These are phyloP conservation scores for Mythimna ferrago DNA, from an alignment of 2,888 invertebrate species.

Conservation along the genomic window DNA sequence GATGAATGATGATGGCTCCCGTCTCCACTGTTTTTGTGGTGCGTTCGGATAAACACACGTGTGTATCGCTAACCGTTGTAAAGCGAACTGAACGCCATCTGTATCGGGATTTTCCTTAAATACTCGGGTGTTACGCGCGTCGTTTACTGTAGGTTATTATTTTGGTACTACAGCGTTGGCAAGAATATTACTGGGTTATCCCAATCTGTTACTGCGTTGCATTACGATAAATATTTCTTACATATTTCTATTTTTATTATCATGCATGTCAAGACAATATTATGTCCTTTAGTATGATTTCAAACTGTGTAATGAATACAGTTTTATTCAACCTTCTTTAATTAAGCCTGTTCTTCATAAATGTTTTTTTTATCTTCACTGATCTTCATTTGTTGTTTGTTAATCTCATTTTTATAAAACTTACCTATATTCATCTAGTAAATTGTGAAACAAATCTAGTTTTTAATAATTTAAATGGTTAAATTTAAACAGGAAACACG, in stretches of 20 bases:
- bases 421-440: too few relatives aligned
- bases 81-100: slow-evolving; percentile 60
- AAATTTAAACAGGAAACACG: too few relatives aligned
- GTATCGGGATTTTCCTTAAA: slow-evolving; percentile 29
- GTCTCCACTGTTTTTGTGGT: slow-evolving; percentile 31
- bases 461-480: too few relatives aligned
- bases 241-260: background rate
- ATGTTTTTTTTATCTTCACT: too few relatives aligned
- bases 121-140: slow-evolving; percentile 9
- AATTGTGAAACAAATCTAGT: too few relatives aligned
- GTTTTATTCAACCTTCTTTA: background rate
- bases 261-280: background rate
- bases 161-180: slow-evolving; percentile 5
- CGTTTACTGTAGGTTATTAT: slow-evolving; percentile 18
- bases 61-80: slow-evolving; percentile 27
- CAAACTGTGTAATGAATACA: too few relatives aligned
- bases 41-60: slow-evolving; percentile 64
- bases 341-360: too few relatives aligned
- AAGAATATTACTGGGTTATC: slow-evolving; percentile 18
- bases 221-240: background rate
- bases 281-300: background rate
- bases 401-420: too few relatives aligned
- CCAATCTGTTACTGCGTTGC: slow-evolving; percentile 1
- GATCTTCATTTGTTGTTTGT: too few relatives aligned
- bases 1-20: slow-evolving; percentile 36